A percentile compares a stretch with the other conserved stretches of the same genome.
Evolutionary conservation across 92 coral and sea anemone species (phyloP).

Genomic region (Scolanthus callimorphus): DNA sequence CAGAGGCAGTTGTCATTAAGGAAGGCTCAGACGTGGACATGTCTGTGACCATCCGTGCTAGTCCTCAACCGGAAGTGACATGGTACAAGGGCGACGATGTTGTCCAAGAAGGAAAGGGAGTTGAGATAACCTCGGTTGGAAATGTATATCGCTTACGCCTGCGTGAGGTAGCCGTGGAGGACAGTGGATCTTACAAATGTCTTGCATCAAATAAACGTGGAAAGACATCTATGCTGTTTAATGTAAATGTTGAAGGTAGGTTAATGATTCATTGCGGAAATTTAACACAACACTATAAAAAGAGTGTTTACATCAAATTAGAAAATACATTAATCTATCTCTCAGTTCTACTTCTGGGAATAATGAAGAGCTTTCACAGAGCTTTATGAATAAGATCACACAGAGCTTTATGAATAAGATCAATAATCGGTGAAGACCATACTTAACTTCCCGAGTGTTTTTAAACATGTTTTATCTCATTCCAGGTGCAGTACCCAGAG

Average conservation of each 20-base stretch:
- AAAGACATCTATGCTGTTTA: slow-evolving; percentile 46
- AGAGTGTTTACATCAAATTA: too few species aligned
- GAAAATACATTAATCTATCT: too few species aligned
- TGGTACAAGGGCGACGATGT: slow-evolving; percentile 83
- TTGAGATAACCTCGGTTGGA: slow-evolving; percentile 53
- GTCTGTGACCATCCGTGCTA: slow-evolving; percentile 56
- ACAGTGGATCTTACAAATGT: slow-evolving; percentile 68
- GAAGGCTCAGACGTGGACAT: slow-evolving; percentile 65
- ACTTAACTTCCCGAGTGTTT: not conserved
- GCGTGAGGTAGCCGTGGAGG: slow-evolving; percentile 38
- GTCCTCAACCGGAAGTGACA: slow-evolving; percentile 46
- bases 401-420: too few species aligned
- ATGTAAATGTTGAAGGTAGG: slow-evolving; percentile 65
- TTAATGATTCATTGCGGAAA: too few species aligned
- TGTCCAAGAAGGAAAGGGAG: slow-evolving; percentile 37
- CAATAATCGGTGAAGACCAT: too few species aligned
- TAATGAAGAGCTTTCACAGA: too few species aligned
- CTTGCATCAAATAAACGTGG: slow-evolving; percentile 67
- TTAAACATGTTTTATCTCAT: not conserved
- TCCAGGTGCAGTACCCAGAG: slow-evolving; percentile 41
- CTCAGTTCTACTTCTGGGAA: too few species aligned
- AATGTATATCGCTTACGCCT: slow-evolving; percentile 48
- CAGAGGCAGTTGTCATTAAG: slow-evolving; percentile 30
- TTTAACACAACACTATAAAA: too few species aligned
- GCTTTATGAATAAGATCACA: too few species aligned